Percentiles rank a stretch among this genome's conserved stretches.
Evolutionary conservation across 1,140 invertebrate genomes (phyloP).

Genomic region (Onthophagus taurus): DNA sequence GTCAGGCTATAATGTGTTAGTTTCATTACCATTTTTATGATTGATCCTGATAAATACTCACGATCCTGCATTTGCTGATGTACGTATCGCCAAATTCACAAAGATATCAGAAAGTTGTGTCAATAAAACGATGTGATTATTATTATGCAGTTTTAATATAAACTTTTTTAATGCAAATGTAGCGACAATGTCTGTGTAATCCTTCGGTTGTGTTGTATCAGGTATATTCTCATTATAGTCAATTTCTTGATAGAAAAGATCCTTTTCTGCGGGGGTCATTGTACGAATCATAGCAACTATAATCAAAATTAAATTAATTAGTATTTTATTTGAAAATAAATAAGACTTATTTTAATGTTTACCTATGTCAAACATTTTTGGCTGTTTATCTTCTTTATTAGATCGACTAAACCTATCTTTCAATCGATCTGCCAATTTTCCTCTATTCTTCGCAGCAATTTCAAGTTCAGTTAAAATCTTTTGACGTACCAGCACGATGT

Average conservation of each 20-base stretch:
- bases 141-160: too few species aligned
- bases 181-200: constrained; percentile 65
- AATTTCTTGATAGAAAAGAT: constrained; percentile 87
- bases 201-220: constrained; percentile 64
- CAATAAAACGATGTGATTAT: too few species aligned
- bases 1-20: constrained; percentile 41
- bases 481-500: constrained; percentile 83
- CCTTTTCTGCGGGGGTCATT: constrained; percentile 87
- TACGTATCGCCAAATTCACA: constrained; percentile 26
- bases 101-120: too few species aligned
- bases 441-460: constrained; percentile 46
- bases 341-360: too few species aligned
- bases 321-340: too few species aligned
- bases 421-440: constrained; percentile 48
- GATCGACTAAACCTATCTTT: too few species aligned
- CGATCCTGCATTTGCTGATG: constrained; percentile 51
- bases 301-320: too few species aligned
- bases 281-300: too few species aligned
- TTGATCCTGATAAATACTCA: neutral
- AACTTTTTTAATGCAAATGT: too few species aligned
- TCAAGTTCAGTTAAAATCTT: constrained; percentile 80
- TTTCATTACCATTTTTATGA: neutral
- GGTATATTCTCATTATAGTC: constrained; percentile 84
- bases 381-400: too few species aligned
- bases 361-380: too few species aligned